Evolutionary conservation across 2,888 invertebrate genomes (phyloP), one percentile per base, ranked within the genome.

Genomic region (Polymixis lichenea): DNA sequence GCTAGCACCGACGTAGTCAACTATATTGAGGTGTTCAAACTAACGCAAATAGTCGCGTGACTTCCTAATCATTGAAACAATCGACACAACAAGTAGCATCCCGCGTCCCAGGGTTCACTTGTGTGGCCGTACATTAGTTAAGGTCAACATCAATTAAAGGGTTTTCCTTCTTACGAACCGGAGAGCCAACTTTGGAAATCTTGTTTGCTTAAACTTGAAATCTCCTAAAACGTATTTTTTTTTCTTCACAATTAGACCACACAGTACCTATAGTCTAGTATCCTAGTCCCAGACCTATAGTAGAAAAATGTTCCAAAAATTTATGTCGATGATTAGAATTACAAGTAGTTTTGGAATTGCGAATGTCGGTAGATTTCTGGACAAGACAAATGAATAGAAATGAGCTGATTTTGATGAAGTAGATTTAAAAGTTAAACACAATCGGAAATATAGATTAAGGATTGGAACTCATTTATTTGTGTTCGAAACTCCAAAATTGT

Each of bases 401-500:
- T 56, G 11, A n/a, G 32, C 15, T 17, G 1, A 61, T 73, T 79
- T 61, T n/a, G 55, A 70, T 66, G 11, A 78, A 56, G 19, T 13
- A 56, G 15, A 9, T 15, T 19, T 51, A 46, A 66, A 83, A 73
- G 69, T 25, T 51, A 67, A 83, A 77, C 17, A 84, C 22, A 67
- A 56, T 79, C 58, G 11, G 66, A 56, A 71, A 64, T 75, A 43
- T 60, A 68, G 32, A 75, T 60, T 64, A 28, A 22, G 25, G 32
- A 22, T 46, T 60, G 7, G 0, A 70, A 58, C 38, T 66, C n/a
- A n/a, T 62, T 46, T 83, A 58, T 84, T 84, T 84, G 55, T 55
- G 49, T 80, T 83, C 32, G 53, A 43, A 74, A 70, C 62, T 64
- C 15, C 25, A 46, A 74, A 53, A 62, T 55, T 58, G 25, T n/a